Evolutionary conservation across 2,888 invertebrate genomes (phyloP).

Genomic region (Notodonta dromedarius): DNA sequence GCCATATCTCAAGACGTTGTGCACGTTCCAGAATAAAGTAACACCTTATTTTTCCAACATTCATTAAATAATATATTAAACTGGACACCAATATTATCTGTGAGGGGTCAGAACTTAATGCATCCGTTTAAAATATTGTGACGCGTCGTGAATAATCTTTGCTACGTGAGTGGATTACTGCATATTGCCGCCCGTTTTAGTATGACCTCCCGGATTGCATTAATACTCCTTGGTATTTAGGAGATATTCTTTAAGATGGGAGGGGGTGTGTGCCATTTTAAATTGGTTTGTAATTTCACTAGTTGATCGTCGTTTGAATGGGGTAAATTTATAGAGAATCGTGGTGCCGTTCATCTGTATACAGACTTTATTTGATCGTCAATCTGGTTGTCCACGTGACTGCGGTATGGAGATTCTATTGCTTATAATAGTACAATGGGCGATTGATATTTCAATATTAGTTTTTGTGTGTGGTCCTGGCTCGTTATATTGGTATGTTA

Average conservation of each 20-base stretch:
- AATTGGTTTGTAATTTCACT: slow-evolving; percentile 64
- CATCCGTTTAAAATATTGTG: slow-evolving; percentile 77
- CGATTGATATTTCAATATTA: slow-evolving; percentile 50
- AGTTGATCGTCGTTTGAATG: slow-evolving; percentile 77
- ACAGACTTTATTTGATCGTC: slow-evolving; percentile 66
- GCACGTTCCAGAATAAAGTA: slow-evolving; percentile 36
- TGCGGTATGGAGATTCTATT: slow-evolving; percentile 57
- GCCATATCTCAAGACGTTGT: slow-evolving; percentile 30
- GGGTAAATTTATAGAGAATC: slow-evolving; percentile 65
- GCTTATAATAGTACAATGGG: slow-evolving; percentile 56
- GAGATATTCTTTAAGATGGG: slow-evolving; percentile 13
- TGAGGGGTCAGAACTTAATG: slow-evolving; percentile 67
- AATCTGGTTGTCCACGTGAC: slow-evolving; percentile 55
- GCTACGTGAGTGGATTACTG: slow-evolving; percentile 53
- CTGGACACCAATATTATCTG: slow-evolving; percentile 69
- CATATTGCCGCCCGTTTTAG: slow-evolving; percentile 31
- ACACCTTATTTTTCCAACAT: slow-evolving; percentile 56
- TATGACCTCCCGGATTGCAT: slow-evolving; percentile 28
- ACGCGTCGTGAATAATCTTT: slow-evolving; percentile 71
- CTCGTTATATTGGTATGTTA: slow-evolving; percentile 23
- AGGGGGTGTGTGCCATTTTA: slow-evolving; percentile 48
- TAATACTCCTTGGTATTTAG: slow-evolving; percentile 10
- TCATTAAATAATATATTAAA: slow-evolving; percentile 69
- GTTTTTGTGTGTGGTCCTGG: slow-evolving; percentile 31
- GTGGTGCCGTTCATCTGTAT: slow-evolving; percentile 63